Conservation (phyloP, 2,113 vertebrate genomes). For the Pelecanoides urinatrix region DNA sequence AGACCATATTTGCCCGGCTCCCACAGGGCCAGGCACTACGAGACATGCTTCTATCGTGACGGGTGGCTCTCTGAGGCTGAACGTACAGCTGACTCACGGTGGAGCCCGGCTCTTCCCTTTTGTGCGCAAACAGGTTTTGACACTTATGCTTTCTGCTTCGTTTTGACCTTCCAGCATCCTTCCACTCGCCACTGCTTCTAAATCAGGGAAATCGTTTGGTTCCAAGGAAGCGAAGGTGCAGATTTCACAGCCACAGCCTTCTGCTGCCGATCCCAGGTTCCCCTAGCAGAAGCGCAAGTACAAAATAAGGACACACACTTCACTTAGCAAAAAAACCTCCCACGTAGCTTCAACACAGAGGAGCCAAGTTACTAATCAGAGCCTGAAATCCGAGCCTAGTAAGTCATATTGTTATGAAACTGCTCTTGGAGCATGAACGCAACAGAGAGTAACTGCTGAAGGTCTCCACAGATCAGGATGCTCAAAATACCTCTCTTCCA, state of each 20-base stretch:
- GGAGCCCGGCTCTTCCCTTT: not conserved
- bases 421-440: not conserved
- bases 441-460: not conserved
- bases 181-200: not conserved
- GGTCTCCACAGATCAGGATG: not conserved
- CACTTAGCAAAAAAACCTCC: not conserved
- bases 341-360: fast-evolving
- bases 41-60: fast-evolving
- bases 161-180: not conserved
- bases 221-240: not conserved
- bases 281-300: not conserved
- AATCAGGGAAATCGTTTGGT: fast-evolving
- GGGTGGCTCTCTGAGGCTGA: not conserved
- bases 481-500: not conserved
- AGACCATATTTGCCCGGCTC: not conserved
- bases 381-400: not conserved
- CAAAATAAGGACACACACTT: not conserved
- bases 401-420: not conserved
- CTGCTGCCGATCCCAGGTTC: not conserved
- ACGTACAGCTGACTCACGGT: fast-evolving
- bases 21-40: not conserved
- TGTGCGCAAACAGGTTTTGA: not conserved
- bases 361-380: not conserved
- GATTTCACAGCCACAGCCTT: not conserved
- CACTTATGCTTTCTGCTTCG: not conserved